Base-by-base conservation (phyloP, 2,888 invertebrate genomes). In the Caenorhabditis angaria region DNA sequence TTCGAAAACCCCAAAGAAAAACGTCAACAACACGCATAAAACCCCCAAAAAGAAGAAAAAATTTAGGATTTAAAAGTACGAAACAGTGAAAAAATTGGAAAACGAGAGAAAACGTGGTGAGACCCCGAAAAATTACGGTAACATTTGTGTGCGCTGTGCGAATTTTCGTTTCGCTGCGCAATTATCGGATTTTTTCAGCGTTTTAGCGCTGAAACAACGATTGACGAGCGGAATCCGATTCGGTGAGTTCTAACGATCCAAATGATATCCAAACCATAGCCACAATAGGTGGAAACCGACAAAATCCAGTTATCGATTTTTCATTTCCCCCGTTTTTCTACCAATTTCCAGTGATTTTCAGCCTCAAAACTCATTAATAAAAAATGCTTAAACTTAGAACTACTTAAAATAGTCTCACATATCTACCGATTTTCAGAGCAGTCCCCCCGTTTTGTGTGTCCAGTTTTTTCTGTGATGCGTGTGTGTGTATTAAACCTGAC, bases 51-150 rank as follows among this genome's bases (percentile, higher is more conserved):
- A n/a, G 25, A 20, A 22, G 55, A 70, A 65, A 66, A 71, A 71
- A 62, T 66, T 66, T 70, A 61, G 70, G 70, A 70, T 65, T 65
- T 62, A 25, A 5, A 20, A 25, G 57, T 70, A 59, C 48, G 47
- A 61, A 47, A 35, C 18, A 41, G 29, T 10, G 6, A 24, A n/a
- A 62, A 67, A 72, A 65, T 54, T 58, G 58, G 28, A 41, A 54
- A 59, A 24, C 41, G 18, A 47, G 47, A 27, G 3, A 72, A 72
- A 54, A 58, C 68, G n/a, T 0, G 0, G 18, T 47, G 54, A 41
- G 65, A 64, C 61, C 53, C 5, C 25, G 22, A 4, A 10, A 0
- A 2, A 2, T 12, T 72, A 72, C 72, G 67, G 68, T 72, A 61
- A 24, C 63, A 66, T 48, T 64, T 51, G 41, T 58, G 67, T 67